Evolutionary conservation across 2,113 vertebrate species (phyloP).

Genomic region (Syngnathus scovelli): DNA sequence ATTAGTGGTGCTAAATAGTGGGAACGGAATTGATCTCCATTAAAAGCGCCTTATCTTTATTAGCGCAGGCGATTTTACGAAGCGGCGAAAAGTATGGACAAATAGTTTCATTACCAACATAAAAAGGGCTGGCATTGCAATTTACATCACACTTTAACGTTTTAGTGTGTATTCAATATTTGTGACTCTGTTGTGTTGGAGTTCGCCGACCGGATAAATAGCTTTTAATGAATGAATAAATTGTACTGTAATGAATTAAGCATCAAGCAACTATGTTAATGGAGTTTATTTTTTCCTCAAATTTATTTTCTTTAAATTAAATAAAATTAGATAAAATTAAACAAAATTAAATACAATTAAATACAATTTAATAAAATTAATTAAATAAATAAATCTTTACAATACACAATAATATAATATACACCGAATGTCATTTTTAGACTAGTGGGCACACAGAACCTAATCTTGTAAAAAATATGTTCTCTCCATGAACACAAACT

Average conservation of each 20-base stretch:
- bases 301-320: too few species aligned
- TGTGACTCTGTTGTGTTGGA: not conserved
- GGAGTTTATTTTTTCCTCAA: too few species aligned
- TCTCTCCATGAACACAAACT: not conserved
- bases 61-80: not conserved
- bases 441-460: too few species aligned
- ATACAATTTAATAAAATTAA: too few species aligned
- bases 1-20: not conserved
- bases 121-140: not conserved
- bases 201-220: not conserved
- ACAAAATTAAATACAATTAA: too few species aligned
- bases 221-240: not conserved
- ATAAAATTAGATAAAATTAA: too few species aligned
- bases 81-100: not conserved
- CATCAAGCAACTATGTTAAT: not conserved
- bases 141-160: not conserved
- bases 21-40: constrained; percentile 6
- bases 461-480: too few species aligned
- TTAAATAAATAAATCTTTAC: too few species aligned
- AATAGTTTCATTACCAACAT: not conserved
- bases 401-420: too few species aligned
- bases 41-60: constrained; percentile 9
- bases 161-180: not conserved
- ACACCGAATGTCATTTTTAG: too few species aligned
- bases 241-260: not conserved